Conservation (phyloP, 2,888 invertebrate species). For the Drosophila percnosoma region DNA sequence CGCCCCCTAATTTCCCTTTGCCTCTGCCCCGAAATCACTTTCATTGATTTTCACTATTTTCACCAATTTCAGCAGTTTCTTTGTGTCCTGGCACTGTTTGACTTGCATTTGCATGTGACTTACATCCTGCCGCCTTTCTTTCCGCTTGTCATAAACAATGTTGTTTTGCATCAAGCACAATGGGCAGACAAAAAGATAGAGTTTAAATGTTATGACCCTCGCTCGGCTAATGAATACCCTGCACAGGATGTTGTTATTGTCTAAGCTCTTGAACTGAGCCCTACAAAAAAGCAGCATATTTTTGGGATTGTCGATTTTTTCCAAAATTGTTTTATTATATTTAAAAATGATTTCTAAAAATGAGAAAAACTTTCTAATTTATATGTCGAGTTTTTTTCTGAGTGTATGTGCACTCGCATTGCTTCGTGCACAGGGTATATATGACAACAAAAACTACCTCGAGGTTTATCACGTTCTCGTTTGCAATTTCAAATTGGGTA, state of each 20-base stretch:
- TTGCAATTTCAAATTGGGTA: constrained; percentile 82
- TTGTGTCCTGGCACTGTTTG: constrained; percentile 14
- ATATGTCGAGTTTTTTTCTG: not conserved
- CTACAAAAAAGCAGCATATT: not conserved
- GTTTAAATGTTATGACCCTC: too few relatives aligned
- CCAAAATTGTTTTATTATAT: not conserved
- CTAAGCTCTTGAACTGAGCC: not conserved
- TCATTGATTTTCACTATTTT: constrained; percentile 9
- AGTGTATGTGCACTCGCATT: not conserved
- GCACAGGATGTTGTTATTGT: not conserved
- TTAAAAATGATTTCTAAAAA: not conserved
- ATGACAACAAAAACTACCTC: constrained; percentile 36
- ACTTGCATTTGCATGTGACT: constrained; percentile 47
- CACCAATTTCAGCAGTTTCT: not conserved
- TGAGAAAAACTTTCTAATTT: not conserved
- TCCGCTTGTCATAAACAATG: constrained; percentile 64
- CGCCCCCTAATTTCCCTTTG: constrained; percentile 25
- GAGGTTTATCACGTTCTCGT: constrained; percentile 80
- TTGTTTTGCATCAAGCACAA: constrained; percentile 63
- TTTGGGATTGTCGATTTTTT: not conserved
- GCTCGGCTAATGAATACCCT: constrained; percentile 20
- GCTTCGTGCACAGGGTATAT: constrained; percentile 9
- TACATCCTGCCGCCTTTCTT: constrained; percentile 24
- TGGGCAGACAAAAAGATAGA: constrained; percentile 17
- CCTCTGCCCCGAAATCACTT: constrained; percentile 7